These are phyloP conservation scores for Cavia porcellus DNA, from an alignment of 2,113 vertebrate species.

Conservation along the genomic window DNA sequence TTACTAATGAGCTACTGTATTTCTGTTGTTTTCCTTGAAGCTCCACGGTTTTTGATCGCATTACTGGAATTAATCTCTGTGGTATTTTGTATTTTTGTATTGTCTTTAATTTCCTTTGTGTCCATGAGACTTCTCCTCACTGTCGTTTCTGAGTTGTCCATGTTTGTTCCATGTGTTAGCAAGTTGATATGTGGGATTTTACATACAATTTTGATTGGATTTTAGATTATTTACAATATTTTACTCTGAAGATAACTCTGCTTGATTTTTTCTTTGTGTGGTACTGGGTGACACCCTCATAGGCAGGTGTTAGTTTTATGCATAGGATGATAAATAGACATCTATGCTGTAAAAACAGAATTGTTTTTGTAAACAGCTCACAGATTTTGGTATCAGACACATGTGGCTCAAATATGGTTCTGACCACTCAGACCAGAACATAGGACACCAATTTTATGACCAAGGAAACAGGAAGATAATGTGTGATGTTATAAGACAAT, in stretches of 20 bases:
- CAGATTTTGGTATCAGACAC: not conserved
- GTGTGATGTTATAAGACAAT: not conserved
- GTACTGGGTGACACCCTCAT: not conserved
- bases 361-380: not conserved
- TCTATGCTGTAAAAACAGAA: not conserved
- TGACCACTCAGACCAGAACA: not conserved
- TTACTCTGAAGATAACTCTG: not conserved
- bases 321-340: not conserved
- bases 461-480: not conserved
- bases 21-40: not conserved
- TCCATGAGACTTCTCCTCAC: not conserved
- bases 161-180: slow-evolving; percentile 8
- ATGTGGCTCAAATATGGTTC: not conserved
- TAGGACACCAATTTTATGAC: not conserved
- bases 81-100: not conserved
- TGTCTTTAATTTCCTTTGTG: slow-evolving; percentile 12
- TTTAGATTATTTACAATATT: not conserved
- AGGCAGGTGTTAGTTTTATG: not conserved
- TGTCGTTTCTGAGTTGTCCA: not conserved
- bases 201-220: not conserved
- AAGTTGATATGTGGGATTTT: not conserved
- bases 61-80: not conserved
- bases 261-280: not conserved
- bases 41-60: no score
- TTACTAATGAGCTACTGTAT: not conserved